These are phyloP conservation scores for Peromyscus leucopus DNA, from an alignment of 2,113 vertebrate species.

Conservation along the genomic window DNA sequence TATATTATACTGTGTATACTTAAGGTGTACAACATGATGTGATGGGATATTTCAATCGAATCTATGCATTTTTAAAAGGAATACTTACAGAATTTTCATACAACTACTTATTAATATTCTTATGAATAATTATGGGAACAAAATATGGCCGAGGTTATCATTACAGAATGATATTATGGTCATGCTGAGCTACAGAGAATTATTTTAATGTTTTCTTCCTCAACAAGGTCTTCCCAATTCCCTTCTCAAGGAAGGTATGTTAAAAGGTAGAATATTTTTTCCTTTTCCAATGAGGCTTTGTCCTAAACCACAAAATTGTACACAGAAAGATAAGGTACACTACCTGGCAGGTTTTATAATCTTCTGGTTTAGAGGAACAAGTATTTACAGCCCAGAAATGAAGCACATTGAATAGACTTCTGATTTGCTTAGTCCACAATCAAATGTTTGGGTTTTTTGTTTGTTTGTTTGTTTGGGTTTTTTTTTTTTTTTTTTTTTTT, in stretches of 20 bases:
- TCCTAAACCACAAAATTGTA: background rate
- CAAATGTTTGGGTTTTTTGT: too few species aligned
- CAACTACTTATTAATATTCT: background rate
- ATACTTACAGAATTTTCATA: background rate
- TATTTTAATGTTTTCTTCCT: background rate
- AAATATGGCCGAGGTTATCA: background rate
- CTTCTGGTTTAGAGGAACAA: background rate
- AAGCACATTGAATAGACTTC: background rate
- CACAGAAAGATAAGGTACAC: background rate
- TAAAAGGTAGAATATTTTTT: background rate
- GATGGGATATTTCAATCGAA: background rate
- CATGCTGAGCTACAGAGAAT: conserved; percentile 14
- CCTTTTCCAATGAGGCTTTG: background rate
- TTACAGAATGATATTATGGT: background rate
- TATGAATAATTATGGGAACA: background rate
- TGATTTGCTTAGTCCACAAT: background rate
- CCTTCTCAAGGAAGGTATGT: background rate
- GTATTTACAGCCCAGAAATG: background rate
- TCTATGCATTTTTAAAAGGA: conserved; percentile 7
- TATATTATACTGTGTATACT: background rate
- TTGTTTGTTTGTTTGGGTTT: too few species aligned
- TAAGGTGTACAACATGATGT: background rate
- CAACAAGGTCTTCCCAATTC: background rate
- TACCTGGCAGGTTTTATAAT: background rate
- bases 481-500: too few species aligned